phyloP scores from a whole-genome alignment of 2,113 vertebrate species.

The Rhinoderma darwinii region DNA sequence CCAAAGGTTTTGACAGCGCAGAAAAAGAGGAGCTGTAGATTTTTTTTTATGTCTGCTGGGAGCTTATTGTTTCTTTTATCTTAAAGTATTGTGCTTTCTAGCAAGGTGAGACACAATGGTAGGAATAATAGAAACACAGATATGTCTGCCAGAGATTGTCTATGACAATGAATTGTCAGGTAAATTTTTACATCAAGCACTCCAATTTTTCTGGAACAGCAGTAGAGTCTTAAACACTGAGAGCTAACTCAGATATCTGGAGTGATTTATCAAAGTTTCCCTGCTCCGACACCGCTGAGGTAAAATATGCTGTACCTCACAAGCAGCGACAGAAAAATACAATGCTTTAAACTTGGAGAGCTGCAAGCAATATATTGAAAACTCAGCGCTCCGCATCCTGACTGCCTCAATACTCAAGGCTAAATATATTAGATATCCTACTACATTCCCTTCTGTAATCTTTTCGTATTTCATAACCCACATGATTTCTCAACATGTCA shows the following conservation, averaged over 20 bases:
- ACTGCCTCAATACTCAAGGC: slow-evolving; percentile 13
- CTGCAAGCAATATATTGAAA: slow-evolving; percentile 32
- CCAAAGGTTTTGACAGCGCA: slow-evolving; percentile 14
- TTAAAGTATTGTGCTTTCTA: slow-evolving; percentile 12
- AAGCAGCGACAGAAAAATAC: slow-evolving; percentile 33
- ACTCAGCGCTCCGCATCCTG: neutral
- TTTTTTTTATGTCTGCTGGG: slow-evolving; percentile 16
- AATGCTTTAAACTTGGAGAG: slow-evolving; percentile 31
- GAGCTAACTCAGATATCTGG: slow-evolving; percentile 37
- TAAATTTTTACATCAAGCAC: slow-evolving; percentile 49
- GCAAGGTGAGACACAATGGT: slow-evolving; percentile 1
- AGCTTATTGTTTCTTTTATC: slow-evolving; percentile 36
- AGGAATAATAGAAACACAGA: slow-evolving; percentile 43
- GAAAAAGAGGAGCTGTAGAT: neutral
- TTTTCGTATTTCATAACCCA: neutral
- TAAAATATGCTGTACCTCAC: slow-evolving; percentile 30
- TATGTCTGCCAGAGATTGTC: slow-evolving; percentile 33
- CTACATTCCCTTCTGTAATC: slow-evolving; percentile 1
- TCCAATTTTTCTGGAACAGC: slow-evolving; percentile 7
- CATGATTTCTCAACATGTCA: neutral
- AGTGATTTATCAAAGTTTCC: slow-evolving; percentile 41
- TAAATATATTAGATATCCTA: slow-evolving; percentile 4
- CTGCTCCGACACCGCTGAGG: neutral
- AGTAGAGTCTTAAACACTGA: slow-evolving; percentile 21
- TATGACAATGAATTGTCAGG: slow-evolving; percentile 51